These are phyloP conservation scores for Oreochromis niloticus DNA, from an alignment of 2,113 vertebrate species.

Conservation along the genomic window DNA sequence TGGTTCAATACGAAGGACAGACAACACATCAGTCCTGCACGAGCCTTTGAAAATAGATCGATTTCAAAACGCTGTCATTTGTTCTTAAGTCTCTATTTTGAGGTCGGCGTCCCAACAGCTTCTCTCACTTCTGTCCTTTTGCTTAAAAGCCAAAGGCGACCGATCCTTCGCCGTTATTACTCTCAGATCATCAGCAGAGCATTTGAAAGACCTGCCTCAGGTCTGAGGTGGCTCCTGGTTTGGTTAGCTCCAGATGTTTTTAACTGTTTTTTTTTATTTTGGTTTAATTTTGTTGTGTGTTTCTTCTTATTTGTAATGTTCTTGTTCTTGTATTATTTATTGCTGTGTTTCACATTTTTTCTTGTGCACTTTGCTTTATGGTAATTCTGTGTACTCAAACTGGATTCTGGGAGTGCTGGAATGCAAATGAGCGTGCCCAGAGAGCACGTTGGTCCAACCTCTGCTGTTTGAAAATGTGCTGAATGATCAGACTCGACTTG, in stretches of 20 bases:
- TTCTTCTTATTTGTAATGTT: not conserved
- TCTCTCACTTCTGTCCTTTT: not conserved
- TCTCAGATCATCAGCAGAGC: not conserved
- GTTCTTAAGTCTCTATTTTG: fast-evolving
- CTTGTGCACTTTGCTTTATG: not conserved
- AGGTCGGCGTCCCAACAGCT: not conserved
- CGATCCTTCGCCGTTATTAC: not conserved
- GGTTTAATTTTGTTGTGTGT: not conserved
- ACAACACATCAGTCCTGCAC: not conserved
- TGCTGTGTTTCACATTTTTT: not conserved
- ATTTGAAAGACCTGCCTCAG: not conserved
- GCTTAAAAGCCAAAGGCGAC: not conserved
- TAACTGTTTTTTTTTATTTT: not conserved
- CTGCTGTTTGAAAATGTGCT: not conserved
- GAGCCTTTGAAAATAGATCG: fast-evolving
- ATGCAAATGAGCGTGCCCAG: not conserved
- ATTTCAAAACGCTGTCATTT: not conserved
- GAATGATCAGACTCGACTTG: not conserved
- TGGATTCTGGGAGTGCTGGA: not conserved
- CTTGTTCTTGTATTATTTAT: not conserved
- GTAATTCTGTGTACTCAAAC: not conserved
- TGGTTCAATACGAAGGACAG: not conserved
- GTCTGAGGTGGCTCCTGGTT: not conserved
- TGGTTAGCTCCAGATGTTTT: not conserved
- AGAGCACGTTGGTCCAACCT: not conserved